phyloP scores from a whole-genome alignment of 1,140 invertebrate species.

The Chelonus insularis region DNA sequence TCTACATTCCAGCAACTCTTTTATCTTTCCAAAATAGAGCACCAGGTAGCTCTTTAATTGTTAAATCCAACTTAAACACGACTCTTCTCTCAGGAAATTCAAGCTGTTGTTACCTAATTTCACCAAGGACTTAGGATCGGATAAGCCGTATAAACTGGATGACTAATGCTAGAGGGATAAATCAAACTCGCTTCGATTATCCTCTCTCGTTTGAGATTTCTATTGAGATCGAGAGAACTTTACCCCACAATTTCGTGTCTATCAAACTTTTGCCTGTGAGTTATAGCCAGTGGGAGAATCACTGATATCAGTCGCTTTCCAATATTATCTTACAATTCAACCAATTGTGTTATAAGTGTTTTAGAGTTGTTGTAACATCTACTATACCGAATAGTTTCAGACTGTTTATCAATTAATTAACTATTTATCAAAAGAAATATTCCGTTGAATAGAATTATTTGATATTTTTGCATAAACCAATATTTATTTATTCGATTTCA shows the following conservation, averaged over 20 bases:
- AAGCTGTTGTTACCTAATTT: conserved; percentile 12
- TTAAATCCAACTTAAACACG: neutral
- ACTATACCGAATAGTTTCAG: too few relatives aligned
- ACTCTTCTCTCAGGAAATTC: neutral
- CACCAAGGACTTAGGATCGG: conserved; percentile 20
- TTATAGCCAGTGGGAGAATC: conserved; percentile 1
- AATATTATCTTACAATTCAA: too few relatives aligned
- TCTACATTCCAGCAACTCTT: too few relatives aligned
- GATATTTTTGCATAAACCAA: too few relatives aligned
- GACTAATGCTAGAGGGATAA: conserved; percentile 29
- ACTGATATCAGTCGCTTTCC: neutral
- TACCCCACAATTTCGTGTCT: conserved; percentile 18
- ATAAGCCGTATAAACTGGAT: conserved; percentile 32
- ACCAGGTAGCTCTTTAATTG: too few relatives aligned
- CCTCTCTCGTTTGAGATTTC: conserved; percentile 7
- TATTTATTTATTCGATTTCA: too few relatives aligned
- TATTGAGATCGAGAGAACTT: conserved; percentile 16
- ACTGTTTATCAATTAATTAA: too few relatives aligned
- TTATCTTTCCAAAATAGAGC: too few relatives aligned
- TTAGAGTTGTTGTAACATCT: too few relatives aligned
- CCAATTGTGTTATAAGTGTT: too few relatives aligned
- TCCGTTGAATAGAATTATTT: too few relatives aligned
- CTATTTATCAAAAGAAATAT: too few relatives aligned
- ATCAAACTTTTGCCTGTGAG: conserved; percentile 17
- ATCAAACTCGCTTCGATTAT: conserved; percentile 32